A percentile compares a stretch with the other conserved stretches of the same genome.
These are phyloP conservation scores for Phainopepla nitens DNA, from an alignment of 2,113 vertebrate genomes.

Conservation along the genomic window DNA sequence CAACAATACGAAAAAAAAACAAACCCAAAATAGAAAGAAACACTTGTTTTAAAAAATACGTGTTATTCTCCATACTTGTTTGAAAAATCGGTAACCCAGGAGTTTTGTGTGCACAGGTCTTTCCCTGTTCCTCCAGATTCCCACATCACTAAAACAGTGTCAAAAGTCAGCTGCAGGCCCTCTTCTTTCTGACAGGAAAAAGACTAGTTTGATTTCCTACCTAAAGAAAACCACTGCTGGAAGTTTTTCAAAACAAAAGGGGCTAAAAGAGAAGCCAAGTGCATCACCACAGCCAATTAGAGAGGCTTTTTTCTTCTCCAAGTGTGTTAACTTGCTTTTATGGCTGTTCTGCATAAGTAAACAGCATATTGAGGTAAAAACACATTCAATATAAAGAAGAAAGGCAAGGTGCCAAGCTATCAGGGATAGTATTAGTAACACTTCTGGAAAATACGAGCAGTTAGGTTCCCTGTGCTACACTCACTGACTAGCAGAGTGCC, in stretches of 20 bases:
- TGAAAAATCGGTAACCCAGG: not conserved
- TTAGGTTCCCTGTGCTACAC: not conserved
- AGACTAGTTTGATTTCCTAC: not conserved
- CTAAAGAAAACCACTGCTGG: not conserved
- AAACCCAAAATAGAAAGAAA: not conserved
- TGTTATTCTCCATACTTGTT: not conserved
- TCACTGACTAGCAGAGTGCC: not conserved
- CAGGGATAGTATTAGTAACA: not conserved
- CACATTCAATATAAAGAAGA: not conserved
- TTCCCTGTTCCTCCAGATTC: not conserved
- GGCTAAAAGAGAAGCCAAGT: not conserved
- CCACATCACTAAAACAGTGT: not conserved
- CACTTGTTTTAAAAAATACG: fast-evolving
- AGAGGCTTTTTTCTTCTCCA: not conserved
- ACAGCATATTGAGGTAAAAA: not conserved
- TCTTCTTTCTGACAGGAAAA: not conserved
- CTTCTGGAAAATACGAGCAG: not conserved
- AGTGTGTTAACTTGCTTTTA: not conserved
- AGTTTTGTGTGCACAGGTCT: not conserved
- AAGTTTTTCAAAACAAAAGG: not conserved
- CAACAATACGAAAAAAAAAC: not conserved
- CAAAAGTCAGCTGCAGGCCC: not conserved
- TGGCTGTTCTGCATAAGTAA: not conserved
- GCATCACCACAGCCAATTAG: not conserved
- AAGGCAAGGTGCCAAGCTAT: not conserved